A percentile compares a stretch with the other conserved stretches of the same genome.
These are phyloP conservation scores for Platerodrilus igneus DNA, from an alignment of 2,888 invertebrate genomes.

Conservation along the genomic window DNA sequence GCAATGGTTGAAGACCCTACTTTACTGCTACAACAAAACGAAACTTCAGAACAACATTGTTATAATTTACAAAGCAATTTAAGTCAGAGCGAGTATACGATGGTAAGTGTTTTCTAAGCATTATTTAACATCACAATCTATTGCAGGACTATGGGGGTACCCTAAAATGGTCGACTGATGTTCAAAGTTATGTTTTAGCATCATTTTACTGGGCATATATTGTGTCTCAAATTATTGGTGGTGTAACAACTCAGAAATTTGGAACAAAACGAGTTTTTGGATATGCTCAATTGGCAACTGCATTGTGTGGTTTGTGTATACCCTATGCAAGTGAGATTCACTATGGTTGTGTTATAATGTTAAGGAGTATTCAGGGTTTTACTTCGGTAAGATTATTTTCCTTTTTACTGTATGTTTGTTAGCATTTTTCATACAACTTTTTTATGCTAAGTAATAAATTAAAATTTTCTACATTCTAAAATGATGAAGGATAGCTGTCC, in stretches of 20 bases:
- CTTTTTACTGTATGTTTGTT: neutral
- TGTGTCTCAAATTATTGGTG: constrained; percentile 64
- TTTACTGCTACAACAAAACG: constrained; percentile 29
- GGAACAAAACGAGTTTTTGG: constrained; percentile 69
- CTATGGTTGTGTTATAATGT: constrained; percentile 56
- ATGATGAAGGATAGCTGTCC: no score
- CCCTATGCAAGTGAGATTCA: constrained; percentile 61
- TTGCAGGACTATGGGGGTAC: constrained; percentile 51
- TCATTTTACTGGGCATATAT: constrained; percentile 74
- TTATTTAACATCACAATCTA: neutral
- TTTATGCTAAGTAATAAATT: constrained; percentile 6
- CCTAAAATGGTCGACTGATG: constrained; percentile 59
- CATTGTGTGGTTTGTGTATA: constrained; percentile 61
- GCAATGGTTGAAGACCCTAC: constrained; percentile 56
- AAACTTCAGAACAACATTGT: constrained; percentile 38
- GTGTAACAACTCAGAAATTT: constrained; percentile 64
- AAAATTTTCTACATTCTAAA: no score
- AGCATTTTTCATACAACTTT: neutral
- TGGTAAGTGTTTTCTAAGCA: constrained; percentile 32
- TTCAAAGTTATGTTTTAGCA: constrained; percentile 62
- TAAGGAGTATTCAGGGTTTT: constrained; percentile 64
- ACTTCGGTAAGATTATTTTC: constrained; percentile 54
- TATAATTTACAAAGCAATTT: constrained; percentile 33
- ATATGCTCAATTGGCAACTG: constrained; percentile 65
- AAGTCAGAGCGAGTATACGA: constrained; percentile 7